Conservation (phyloP, 2,797 vertebrate species). For the Smutsia temminckii region DNA sequence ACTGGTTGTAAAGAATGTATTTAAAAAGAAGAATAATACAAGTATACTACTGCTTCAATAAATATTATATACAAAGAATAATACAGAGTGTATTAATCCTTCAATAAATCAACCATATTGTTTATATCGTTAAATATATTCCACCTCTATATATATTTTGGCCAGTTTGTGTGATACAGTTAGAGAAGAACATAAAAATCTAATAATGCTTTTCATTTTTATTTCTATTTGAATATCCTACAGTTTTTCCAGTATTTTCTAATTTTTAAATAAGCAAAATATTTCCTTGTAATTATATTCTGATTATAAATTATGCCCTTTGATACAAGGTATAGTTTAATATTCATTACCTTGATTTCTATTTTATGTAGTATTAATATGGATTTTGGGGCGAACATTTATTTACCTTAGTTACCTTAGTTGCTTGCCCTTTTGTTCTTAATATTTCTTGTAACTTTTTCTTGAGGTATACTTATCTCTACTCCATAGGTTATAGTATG, state of each 20-base stretch:
- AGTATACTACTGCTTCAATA: too few species aligned
- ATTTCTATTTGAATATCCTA: neutral
- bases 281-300: neutral
- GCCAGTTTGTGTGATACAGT: neutral
- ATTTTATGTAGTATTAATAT: neutral
- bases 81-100: neutral
- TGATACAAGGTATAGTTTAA: neutral
- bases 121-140: neutral
- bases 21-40: neutral
- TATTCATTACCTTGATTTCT: neutral
- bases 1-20: neutral
- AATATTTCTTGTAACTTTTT: neutral
- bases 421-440: neutral
- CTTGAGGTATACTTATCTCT: neutral
- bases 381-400: neutral
- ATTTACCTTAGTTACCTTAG: neutral
- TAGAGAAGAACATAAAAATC: neutral
- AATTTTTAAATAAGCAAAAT: too few species aligned
- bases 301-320: neutral
- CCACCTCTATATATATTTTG: neutral
- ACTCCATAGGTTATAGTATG: neutral
- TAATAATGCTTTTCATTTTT: neutral
- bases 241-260: neutral
- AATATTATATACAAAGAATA: neutral
- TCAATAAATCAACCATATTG: neutral